phyloP scores from a whole-genome alignment of 2,888 invertebrate genomes.

The Microdon myrmicae region DNA sequence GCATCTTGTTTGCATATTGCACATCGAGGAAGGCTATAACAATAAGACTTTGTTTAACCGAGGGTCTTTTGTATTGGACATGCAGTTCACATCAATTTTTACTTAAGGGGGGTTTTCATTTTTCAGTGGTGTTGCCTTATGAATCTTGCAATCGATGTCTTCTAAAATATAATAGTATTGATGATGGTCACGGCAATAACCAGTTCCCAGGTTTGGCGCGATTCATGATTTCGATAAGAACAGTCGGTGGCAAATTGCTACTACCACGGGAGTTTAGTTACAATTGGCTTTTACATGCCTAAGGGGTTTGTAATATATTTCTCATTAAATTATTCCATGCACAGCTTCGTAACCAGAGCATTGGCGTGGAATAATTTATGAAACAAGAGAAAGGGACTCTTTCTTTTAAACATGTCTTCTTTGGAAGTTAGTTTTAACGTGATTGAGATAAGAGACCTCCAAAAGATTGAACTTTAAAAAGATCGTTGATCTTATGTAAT shows the following conservation, averaged over 20 bases:
- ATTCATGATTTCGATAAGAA: conserved; percentile 47
- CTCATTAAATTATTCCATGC: conserved; percentile 48
- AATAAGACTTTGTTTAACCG: no score
- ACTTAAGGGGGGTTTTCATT: conserved; percentile 20
- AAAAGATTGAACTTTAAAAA: no score
- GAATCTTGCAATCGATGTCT: conserved; percentile 14
- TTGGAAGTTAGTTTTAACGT: no score
- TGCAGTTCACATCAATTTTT: no score
- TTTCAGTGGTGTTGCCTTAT: conserved; percentile 20
- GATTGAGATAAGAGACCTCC: no score
- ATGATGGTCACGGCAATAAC: conserved; percentile 4
- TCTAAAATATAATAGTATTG: conserved; percentile 10
- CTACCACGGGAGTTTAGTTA: conserved; percentile 27
- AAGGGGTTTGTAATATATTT: conserved; percentile 19
- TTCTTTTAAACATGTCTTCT: no score
- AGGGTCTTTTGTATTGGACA: no score
- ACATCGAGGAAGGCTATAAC: conserved; percentile 20
- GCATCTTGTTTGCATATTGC: conserved; percentile 24
- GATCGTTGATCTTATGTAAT: no score
- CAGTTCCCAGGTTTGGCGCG: conserved; percentile 26
- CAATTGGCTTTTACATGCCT: conserved; percentile 3
- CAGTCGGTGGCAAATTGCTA: conserved; percentile 32
- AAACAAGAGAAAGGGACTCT: no score
- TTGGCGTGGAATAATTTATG: no score
- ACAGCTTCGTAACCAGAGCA: no score